These are phyloP conservation scores for Microcebus ravelobensis DNA, from an alignment of 2,113 vertebrate species.

Conservation along the genomic window DNA sequence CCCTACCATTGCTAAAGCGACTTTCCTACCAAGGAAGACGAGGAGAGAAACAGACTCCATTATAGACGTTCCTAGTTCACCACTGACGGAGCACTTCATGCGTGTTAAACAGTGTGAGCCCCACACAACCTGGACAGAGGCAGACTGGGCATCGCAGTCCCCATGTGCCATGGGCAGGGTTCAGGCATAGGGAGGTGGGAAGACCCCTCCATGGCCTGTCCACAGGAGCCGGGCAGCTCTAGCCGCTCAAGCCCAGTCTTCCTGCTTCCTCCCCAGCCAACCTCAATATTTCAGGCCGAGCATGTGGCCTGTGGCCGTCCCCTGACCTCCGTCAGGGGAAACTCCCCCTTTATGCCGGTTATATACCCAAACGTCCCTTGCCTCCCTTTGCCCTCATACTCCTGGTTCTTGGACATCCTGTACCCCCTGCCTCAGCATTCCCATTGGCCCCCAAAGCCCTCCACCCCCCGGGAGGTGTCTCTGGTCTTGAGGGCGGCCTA, in stretches of 20 bases:
- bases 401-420: neutral
- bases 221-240: neutral
- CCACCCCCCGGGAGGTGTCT: no score
- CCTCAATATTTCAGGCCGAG: neutral
- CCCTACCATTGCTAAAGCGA: neutral
- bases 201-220: neutral
- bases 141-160: neutral
- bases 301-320: neutral
- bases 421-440: neutral
- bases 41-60: neutral
- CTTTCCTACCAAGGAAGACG: neutral
- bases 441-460: neutral
- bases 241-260: neutral
- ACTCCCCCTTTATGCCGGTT: neutral
- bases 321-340: neutral
- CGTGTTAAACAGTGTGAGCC: neutral
- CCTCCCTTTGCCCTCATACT: neutral
- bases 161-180: no score
- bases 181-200: neutral
- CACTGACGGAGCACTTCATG: neutral
- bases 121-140: neutral
- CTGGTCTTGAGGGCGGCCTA: neutral
- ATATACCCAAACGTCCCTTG: neutral
- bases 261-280: neutral
- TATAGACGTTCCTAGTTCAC: rapidly evolving